Evolutionary conservation across 2,888 invertebrate genomes (phyloP), one percentile per base, ranked within the genome.

Genomic region (Melitaea athalia): DNA sequence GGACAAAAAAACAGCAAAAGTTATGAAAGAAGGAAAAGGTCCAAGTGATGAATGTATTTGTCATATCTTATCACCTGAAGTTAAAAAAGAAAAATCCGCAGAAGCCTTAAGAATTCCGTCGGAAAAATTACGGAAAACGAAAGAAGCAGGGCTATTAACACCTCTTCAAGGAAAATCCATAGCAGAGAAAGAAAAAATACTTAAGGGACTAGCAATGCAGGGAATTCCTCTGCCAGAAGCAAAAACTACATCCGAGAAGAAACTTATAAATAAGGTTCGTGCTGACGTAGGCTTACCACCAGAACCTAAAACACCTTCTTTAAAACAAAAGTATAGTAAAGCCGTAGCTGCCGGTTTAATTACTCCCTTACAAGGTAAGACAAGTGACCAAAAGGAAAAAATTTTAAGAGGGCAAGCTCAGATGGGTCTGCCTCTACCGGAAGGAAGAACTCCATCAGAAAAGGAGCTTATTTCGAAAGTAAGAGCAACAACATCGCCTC

Each of bases 31-130:
- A 70, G 78, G 78, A 0, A 79, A 77, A 72, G 80, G 80, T 1
- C 80, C 80, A 10, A 76, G 75, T 55, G 81, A 81, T 60, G 78
- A 82, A 76, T 82, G 81, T 66, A 80, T 82, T 52, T 79, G 79
- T 69, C 71, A 72, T 53, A 67, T 77, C 15, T 67, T 79, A 11
- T 74, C 78, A 11, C 77, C 77, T 14, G n/a, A 49, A 49, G 6
- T 49, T 14, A 6, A n/a, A n/a, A 14, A 49, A 49, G 47, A 49
- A 42, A 63, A 59, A 68, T 33, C 52, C 31, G 17, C 67, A 43
- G 55, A 52, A 62, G 53, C 68, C 47, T 17, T 45, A 15, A 66
- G 59, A 59, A 42, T 69, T 31, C 68, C 73, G 1, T 73, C 74
- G 3, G 72, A 71, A 64, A 76, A 75, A 67, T n/a, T 75, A 47